Evolutionary conservation across 2,888 invertebrate species (phyloP).

Genomic region (Drosophila ochracea): DNA sequence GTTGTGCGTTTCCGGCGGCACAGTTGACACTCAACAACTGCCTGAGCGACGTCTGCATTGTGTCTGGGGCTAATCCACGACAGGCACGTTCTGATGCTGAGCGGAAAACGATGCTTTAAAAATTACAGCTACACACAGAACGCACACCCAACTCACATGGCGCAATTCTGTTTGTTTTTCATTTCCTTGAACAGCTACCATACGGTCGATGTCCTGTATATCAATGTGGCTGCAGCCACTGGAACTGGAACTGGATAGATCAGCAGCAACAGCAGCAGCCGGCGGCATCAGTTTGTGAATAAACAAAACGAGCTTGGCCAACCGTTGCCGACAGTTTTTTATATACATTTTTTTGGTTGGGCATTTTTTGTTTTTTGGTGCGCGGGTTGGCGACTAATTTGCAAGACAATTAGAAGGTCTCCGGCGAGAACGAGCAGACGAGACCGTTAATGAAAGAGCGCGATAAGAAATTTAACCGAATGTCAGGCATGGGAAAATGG

Average conservation of each 20-base stretch:
- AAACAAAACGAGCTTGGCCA: constrained; percentile 52
- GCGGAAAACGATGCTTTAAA: constrained; percentile 65
- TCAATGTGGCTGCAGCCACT: constrained; percentile 39
- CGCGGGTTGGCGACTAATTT: constrained; percentile 71
- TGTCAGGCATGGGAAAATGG: constrained; percentile 54
- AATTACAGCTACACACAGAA: constrained; percentile 40
- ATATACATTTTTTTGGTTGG: constrained; percentile 20
- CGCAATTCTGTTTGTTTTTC: constrained; percentile 72
- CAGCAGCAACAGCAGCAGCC: constrained; percentile 14
- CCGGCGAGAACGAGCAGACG: constrained; percentile 66
- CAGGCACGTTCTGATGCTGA: constrained; percentile 67
- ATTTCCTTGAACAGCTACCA: constrained; percentile 77
- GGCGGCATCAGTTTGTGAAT: constrained; percentile 51
- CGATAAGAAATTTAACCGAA: constrained; percentile 78
- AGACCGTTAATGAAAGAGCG: constrained; percentile 80
- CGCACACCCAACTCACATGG: constrained; percentile 29
- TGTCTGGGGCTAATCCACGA: constrained; percentile 73
- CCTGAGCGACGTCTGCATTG: constrained; percentile 34
- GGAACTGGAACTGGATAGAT: constrained; percentile 47
- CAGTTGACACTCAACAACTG: constrained; percentile 69
- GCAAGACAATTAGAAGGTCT: constrained; percentile 83
- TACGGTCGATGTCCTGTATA: constrained; percentile 57
- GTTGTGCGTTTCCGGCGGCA: constrained; percentile 64
- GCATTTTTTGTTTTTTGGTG: constrained; percentile 58
- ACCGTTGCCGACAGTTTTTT: constrained; percentile 14